Evolutionary conservation across 2,113 vertebrate genomes (phyloP), one percentile per base, ranked within the genome.

Genomic region (Mohoua ochrocephala): DNA sequence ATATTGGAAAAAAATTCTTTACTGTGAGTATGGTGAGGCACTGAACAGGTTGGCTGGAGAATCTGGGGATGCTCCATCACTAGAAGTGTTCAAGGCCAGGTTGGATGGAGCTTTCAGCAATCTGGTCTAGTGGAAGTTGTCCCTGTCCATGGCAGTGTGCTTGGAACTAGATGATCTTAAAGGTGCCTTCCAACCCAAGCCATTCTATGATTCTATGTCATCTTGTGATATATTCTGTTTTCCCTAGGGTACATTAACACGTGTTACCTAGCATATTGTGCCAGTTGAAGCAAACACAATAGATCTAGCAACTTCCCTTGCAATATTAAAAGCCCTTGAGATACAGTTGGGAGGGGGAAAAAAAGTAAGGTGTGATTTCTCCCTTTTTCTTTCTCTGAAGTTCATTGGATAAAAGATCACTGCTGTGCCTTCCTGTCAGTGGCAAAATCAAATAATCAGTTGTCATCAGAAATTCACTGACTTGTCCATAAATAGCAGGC

Each of bases 321-420:
- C 5, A 44, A 7, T 33, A 27, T 31, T 64, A 49, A 73, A 73
- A 73, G 6, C 18, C 14, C 31, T 42, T 44, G 18, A 28, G n/a
- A 52, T 53, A 12, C 1, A 52, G 10, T 1, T 28, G 6, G 4
- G 3, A 6, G 39, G 10, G 8, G 15, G 21, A 13, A 0, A 8
- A 60, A 42, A 30, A 19, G 3, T 33, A 13, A 12, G 3, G 5
- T 4, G 4, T 17, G 12, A 61, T 84, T 74, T 70, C 11, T 70
- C 7, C 4, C 2, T n/a, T 70, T 57, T 71, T 31, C 11, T 7
- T 39, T 4, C 16, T 60, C 13, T 85, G 13, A 16, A 75, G 2
- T 24, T 60, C 39, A 60, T 19, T 54, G 59, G 13, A 33, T 59
- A 52, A 86, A 31, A 42, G 7, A 23, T 3, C 22, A 50, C 15